Evolutionary conservation across 2,797 vertebrate genomes (phyloP).

Genomic region (Gorsachius magnificus): DNA sequence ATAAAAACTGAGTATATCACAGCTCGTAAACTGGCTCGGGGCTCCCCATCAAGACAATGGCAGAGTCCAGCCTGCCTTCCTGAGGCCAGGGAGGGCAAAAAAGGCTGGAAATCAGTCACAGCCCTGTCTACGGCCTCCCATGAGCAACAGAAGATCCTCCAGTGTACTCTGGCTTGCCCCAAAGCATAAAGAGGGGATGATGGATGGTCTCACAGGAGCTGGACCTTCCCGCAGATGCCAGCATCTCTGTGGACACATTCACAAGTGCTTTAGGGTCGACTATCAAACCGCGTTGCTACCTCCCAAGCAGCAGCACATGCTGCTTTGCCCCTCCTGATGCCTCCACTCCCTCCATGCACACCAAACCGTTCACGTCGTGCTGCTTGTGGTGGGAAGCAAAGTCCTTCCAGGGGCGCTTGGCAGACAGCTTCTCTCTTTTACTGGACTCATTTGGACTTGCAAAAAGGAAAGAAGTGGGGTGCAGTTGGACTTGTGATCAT

Average conservation of each 20-base stretch:
- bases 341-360: background rate
- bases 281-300: background rate
- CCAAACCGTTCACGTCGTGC: background rate
- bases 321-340: background rate
- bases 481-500: accelerated
- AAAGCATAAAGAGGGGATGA: background rate
- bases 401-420: background rate
- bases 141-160: background rate
- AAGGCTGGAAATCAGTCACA: background rate
- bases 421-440: background rate
- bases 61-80: background rate
- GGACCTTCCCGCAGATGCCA: background rate
- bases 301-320: background rate
- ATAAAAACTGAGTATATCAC: background rate
- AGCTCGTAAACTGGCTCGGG: background rate
- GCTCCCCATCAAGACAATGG: accelerated
- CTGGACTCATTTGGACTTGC: background rate
- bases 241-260: background rate
- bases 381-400: background rate
- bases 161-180: background rate
- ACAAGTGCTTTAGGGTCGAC: background rate
- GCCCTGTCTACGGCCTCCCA: background rate
- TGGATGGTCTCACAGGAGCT: background rate
- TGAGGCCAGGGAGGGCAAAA: background rate
- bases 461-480: background rate